These are phyloP conservation scores for Redunca redunca DNA, from an alignment of 2,113 vertebrate genomes.

Conservation along the genomic window DNA sequence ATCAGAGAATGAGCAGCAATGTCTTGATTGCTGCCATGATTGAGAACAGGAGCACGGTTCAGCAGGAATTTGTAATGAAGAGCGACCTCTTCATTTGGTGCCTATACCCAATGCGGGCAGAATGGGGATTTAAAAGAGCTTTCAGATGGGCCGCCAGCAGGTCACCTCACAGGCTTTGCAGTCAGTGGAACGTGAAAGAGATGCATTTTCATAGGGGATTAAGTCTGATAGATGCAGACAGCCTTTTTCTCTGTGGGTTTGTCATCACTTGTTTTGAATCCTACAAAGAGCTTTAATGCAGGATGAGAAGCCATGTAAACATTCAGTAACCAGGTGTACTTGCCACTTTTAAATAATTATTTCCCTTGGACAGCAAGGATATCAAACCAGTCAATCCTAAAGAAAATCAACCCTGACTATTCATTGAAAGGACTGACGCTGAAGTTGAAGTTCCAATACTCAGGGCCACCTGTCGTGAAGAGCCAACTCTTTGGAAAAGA, in stretches of 20 bases:
- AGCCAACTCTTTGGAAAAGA: neutral
- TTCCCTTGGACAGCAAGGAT: neutral
- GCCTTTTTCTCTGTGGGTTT: neutral
- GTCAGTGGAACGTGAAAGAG: neutral
- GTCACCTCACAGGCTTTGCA: neutral
- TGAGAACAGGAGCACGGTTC: neutral
- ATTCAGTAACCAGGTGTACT: neutral
- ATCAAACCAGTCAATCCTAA: neutral
- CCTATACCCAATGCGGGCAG: neutral
- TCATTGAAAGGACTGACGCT: neutral
- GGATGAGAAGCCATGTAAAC: neutral
- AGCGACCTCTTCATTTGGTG: neutral
- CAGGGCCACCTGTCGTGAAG: neutral
- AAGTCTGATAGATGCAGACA: neutral
- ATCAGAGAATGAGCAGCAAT: neutral
- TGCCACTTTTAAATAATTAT: neutral
- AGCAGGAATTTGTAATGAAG: neutral
- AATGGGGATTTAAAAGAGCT: neutral
- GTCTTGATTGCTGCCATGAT: accelerated
- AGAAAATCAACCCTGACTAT: neutral
- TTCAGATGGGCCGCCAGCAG: accelerated
- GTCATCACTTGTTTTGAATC: constrained; percentile 11
- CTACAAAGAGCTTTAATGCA: neutral
- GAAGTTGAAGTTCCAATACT: neutral
- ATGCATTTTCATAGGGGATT: neutral